Conservation (phyloP, 1,140 invertebrate genomes). For the Brachystomella parvula region DNA sequence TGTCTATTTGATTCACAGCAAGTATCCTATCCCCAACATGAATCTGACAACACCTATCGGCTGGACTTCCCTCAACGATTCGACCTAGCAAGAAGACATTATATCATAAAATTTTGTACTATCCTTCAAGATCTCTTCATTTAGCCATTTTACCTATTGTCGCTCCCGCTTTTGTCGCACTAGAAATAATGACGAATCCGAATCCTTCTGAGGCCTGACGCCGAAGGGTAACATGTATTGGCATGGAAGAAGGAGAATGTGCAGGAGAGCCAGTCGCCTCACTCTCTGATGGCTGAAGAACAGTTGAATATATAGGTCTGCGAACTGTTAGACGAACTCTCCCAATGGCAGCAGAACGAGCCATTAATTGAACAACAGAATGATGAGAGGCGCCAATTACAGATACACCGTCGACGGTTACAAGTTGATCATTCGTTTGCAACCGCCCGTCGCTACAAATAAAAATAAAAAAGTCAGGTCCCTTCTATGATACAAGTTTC, state of each 20-base stretch:
- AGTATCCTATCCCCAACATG: slow-evolving; percentile 92
- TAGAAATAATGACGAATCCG: slow-evolving; percentile 97
- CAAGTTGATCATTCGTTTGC: slow-evolving; percentile 78
- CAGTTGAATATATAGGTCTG: slow-evolving; percentile 41
- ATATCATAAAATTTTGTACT: background rate
- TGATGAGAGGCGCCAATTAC: slow-evolving; percentile 82
- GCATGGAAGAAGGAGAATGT: slow-evolving; percentile 31
- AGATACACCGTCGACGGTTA: slow-evolving; percentile 72
- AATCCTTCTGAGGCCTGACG: slow-evolving; percentile 92
- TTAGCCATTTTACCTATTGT: slow-evolving; percentile 69
- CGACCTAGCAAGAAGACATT: slow-evolving; percentile 54
- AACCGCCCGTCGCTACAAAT: slow-evolving; percentile 60
- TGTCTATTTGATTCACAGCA: slow-evolving; percentile 88
- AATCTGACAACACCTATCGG: slow-evolving; percentile 78
- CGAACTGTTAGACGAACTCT: slow-evolving; percentile 64
- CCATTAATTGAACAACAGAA: slow-evolving; percentile 81
- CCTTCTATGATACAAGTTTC: background rate
- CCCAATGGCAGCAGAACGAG: slow-evolving; percentile 66
- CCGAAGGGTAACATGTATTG: slow-evolving; percentile 78
- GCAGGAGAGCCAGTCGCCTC: slow-evolving; percentile 1
- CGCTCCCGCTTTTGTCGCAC: slow-evolving; percentile 82
- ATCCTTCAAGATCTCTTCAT: background rate
- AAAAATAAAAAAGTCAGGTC: background rate
- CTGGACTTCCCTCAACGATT: slow-evolving; percentile 89
- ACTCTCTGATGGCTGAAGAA: background rate